Conservation (phyloP, 2,797 vertebrate genomes). For the Cuniculus paca region DNA sequence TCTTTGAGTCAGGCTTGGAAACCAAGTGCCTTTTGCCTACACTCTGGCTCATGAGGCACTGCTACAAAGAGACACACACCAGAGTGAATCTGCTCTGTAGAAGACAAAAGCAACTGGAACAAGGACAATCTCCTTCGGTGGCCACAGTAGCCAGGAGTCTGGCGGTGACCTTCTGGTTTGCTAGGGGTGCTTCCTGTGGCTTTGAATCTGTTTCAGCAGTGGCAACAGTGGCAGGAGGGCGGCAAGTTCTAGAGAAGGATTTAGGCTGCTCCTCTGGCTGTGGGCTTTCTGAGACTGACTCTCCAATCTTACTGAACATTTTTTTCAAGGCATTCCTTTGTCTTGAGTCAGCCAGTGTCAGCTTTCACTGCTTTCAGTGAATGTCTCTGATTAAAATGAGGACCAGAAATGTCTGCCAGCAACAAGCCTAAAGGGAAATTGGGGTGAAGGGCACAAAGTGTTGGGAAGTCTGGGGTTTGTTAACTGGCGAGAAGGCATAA, state of each 20-base stretch:
- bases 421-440: constrained; percentile 59
- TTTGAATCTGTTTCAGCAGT: background rate
- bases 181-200: background rate
- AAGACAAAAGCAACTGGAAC: background rate
- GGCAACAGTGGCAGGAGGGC: background rate
- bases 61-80: background rate
- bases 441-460: accelerated
- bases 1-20: background rate
- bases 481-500: constrained; percentile 45
- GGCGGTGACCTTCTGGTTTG: background rate
- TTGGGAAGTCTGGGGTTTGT: constrained; percentile 49
- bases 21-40: background rate
- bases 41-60: background rate
- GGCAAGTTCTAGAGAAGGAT: background rate
- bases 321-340: constrained; percentile 27
- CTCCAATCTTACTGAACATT: background rate
- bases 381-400: constrained; percentile 39
- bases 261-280: background rate
- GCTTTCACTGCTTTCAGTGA: constrained; percentile 11
- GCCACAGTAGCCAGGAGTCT: background rate
- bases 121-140: background rate
- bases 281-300: background rate
- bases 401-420: constrained; percentile 17
- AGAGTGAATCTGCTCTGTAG: background rate
- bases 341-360: constrained; percentile 30